phyloP scores from a whole-genome alignment of 2,113 vertebrate species.

The Poeciliopsis turrubarensis region DNA sequence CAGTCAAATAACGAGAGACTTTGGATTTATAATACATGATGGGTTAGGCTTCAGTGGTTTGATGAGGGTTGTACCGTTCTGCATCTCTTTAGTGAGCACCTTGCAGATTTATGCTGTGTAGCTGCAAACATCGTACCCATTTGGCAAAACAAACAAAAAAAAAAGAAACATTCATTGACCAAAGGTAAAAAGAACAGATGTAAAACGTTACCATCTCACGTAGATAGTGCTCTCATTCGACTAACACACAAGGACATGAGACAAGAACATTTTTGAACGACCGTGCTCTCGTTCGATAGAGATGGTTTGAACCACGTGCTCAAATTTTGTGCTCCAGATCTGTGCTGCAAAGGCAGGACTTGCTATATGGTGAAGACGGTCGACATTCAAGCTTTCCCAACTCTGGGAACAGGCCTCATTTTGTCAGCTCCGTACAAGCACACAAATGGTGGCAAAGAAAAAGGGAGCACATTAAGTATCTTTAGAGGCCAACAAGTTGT shows the following conservation, averaged over 20 bases:
- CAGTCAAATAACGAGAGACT: slow-evolving; percentile 36
- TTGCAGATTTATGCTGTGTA: slow-evolving; percentile 26
- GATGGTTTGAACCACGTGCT: too few species aligned
- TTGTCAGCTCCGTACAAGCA: background rate
- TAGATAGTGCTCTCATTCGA: too few species aligned
- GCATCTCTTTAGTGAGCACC: slow-evolving; percentile 38
- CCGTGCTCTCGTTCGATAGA: too few species aligned
- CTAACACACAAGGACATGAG: too few species aligned
- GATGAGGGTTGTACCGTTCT: slow-evolving; percentile 47
- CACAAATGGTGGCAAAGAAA: background rate
- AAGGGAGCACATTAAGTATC: background rate
- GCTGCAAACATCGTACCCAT: slow-evolving; percentile 70
- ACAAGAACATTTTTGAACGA: too few species aligned
- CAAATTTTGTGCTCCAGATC: background rate
- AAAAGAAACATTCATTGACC: slow-evolving; percentile 65
- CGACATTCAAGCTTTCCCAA: background rate
- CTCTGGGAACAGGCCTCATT: background rate
- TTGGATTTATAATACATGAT: slow-evolving; percentile 48
- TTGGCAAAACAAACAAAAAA: slow-evolving; percentile 65
- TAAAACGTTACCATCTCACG: background rate
- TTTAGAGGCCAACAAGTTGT: background rate
- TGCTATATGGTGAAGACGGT: background rate
- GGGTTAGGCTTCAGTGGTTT: slow-evolving; percentile 28
- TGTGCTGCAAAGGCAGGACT: slow-evolving; percentile 11
- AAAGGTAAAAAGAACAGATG: slow-evolving; percentile 50